Conservation (phyloP, 2,113 vertebrate genomes). For the Eurypyga helias region DNA sequence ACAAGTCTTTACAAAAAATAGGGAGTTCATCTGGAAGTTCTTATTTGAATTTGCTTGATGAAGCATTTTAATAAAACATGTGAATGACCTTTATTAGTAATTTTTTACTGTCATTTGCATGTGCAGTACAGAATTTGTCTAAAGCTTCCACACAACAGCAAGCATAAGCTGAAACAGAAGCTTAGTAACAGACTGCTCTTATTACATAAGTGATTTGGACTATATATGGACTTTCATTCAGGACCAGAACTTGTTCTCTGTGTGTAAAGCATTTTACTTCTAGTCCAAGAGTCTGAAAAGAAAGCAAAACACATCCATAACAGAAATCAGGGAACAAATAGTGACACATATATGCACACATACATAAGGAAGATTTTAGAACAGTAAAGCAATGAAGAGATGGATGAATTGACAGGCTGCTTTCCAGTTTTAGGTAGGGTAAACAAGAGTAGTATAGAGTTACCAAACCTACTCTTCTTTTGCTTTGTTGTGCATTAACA, state of each 20-base stretch:
- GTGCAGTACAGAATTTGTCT: background rate
- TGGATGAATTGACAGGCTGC: background rate
- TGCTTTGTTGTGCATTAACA: background rate
- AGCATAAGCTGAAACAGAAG: background rate
- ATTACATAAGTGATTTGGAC: background rate
- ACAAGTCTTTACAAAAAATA: background rate
- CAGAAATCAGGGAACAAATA: background rate
- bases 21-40: background rate
- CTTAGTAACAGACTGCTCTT: background rate
- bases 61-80: background rate
- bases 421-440: background rate
- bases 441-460: background rate
- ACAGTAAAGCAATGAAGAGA: background rate
- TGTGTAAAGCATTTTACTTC: background rate
- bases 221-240: background rate
- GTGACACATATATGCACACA: background rate
- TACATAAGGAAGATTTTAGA: background rate
- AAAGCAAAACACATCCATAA: background rate
- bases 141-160: background rate
- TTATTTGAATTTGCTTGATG: background rate
- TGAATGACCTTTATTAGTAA: background rate
- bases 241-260: background rate
- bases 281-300: background rate
- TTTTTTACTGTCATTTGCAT: background rate
- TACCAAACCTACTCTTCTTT: background rate